Evolutionary conservation across 2,797 vertebrate genomes (phyloP).

Genomic region (Peromyscus eremicus): DNA sequence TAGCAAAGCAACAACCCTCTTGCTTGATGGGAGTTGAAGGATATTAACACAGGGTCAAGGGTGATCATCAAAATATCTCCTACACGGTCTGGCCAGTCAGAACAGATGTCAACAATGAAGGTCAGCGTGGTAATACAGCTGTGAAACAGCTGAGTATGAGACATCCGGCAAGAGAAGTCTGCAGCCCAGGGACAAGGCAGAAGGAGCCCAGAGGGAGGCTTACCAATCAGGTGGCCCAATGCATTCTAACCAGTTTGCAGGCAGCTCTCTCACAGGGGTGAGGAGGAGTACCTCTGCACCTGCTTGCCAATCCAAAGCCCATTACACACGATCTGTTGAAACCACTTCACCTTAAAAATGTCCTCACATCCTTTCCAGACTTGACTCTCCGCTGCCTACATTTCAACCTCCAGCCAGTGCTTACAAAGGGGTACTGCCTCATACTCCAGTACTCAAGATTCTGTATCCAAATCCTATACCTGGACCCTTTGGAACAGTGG

Average conservation of each 20-base stretch:
- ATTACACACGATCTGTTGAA: not conserved
- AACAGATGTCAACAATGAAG: not conserved
- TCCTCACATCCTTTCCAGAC: not conserved
- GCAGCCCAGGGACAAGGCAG: not conserved
- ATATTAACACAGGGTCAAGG: not conserved
- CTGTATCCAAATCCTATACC: not conserved
- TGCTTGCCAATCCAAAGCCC: not conserved
- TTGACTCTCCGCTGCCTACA: not conserved
- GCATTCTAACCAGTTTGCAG: not conserved
- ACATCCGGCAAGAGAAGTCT: not conserved
- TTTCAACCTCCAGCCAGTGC: not conserved
- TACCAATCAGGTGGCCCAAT: not conserved
- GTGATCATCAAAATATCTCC: not conserved
- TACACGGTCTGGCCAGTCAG: not conserved
- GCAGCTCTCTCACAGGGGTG: too few species aligned
- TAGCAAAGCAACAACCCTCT: not conserved
- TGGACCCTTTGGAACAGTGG: not conserved
- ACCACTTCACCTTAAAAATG: not conserved
- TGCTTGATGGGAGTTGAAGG: not conserved
- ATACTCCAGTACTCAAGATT: not conserved
- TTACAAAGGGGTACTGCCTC: not conserved
- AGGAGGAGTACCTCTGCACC: not conserved
- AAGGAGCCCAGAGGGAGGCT: not conserved
- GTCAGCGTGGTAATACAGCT: not conserved
- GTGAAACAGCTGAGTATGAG: not conserved